phyloP scores from a whole-genome alignment of 2,888 invertebrate species.

The Amphipyra berbera region DNA sequence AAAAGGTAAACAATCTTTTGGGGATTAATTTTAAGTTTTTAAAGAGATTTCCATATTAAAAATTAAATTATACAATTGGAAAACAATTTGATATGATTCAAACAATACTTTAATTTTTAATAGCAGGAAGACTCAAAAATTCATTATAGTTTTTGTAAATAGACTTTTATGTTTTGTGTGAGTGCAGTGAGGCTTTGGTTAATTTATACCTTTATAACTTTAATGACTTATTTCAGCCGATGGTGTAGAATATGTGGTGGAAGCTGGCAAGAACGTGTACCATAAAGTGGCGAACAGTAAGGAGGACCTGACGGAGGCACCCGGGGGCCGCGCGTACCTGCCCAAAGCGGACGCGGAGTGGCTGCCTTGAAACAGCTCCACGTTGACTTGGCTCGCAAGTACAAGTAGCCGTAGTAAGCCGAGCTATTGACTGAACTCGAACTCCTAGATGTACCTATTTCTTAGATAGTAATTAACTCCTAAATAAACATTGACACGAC shows the following conservation, averaged over 20 bases:
- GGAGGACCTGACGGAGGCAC: constrained; percentile 81
- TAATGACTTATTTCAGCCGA: constrained; percentile 77
- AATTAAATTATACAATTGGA: too few species aligned
- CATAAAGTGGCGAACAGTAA: constrained; percentile 89
- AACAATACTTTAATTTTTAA: too few species aligned
- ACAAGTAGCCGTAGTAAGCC: constrained; percentile 23
- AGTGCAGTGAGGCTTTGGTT: too few species aligned
- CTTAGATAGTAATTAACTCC: neutral
- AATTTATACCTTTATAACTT: neutral
- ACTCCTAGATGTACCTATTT: constrained; percentile 9
- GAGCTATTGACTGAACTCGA: constrained; percentile 19
- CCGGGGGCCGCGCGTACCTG: constrained; percentile 61
- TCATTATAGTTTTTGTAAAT: too few species aligned
- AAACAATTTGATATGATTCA: too few species aligned
- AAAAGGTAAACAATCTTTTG: too few species aligned
- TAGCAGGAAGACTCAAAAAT: too few species aligned
- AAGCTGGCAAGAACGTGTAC: constrained; percentile 93
- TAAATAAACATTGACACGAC: neutral
- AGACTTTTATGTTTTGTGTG: neutral
- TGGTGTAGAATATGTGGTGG: constrained; percentile 92
- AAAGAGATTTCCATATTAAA: too few species aligned
- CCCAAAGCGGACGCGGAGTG: constrained; percentile 88
- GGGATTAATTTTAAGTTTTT: too few species aligned
- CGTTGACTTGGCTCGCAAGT: constrained; percentile 14
- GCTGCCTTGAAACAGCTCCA: constrained; percentile 80